Conservation (phyloP, 1,140 invertebrate species). For the Drosophila busckii region DNA sequence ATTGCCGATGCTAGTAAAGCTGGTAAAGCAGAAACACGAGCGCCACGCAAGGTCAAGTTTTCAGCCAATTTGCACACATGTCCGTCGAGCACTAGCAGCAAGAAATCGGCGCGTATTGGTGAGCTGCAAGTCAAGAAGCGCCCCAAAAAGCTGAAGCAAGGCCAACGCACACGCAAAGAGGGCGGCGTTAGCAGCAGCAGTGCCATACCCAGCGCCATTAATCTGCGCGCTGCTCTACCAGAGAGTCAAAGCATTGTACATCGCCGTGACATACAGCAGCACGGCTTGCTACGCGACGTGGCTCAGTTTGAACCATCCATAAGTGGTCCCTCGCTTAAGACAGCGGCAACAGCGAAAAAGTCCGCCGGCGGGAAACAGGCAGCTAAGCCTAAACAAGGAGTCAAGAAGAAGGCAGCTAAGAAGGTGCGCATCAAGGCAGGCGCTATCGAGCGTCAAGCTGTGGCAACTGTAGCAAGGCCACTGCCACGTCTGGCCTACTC, state of each 20-base stretch:
- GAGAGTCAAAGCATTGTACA: not conserved
- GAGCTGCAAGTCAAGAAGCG: conserved; percentile 40
- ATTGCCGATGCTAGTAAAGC: conserved; percentile 18
- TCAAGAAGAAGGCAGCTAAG: conserved; percentile 1
- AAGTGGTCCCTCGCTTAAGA: not conserved
- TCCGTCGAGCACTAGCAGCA: conserved; percentile 12
- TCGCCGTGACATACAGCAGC: conserved; percentile 2
- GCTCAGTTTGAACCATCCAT: not conserved
- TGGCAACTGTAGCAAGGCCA: not conserved
- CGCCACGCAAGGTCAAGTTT: conserved; percentile 48
- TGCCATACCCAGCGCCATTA: conserved; percentile 9
- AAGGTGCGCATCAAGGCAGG: conserved; percentile 23
- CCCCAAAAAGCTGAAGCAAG: conserved; percentile 44
- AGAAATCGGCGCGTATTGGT: conserved; percentile 38
- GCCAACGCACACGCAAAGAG: conserved; percentile 15
- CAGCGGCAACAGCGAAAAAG: not conserved
- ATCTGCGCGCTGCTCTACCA: not conserved
- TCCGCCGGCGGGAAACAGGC: not conserved
- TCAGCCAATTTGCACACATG: conserved; percentile 45
- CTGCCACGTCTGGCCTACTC: conserved; percentile 19
- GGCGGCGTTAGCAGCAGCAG: conserved; percentile 9
- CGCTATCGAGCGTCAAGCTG: not conserved
- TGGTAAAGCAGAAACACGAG: not conserved
- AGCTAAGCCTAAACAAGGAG: not conserved
- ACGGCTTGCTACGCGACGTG: conserved; percentile 15